Evolutionary conservation across 2,888 invertebrate species (phyloP).

Genomic region (Morpho helenor): DNA sequence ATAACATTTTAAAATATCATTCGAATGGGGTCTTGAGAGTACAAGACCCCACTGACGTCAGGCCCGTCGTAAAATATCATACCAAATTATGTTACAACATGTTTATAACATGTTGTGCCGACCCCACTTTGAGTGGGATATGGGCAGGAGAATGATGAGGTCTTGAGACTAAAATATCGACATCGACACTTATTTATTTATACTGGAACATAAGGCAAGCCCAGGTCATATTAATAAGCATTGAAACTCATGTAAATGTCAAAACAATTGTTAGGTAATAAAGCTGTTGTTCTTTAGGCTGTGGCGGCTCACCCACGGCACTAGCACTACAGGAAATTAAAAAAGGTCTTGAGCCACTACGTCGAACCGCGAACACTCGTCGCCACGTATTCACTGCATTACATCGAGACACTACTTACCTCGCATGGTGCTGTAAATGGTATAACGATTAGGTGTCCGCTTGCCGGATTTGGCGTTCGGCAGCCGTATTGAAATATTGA

Average conservation of each 20-base stretch:
- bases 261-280: neutral
- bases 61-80: too few relatives aligned
- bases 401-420: constrained; percentile 30
- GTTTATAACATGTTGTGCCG: too few relatives aligned
- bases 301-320: constrained; percentile 21
- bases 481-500: constrained; percentile 15
- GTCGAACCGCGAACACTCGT: constrained; percentile 38
- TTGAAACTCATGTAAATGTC: neutral
- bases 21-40: too few relatives aligned
- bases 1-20: too few relatives aligned
- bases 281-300: constrained; percentile 6
- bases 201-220: too few relatives aligned
- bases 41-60: too few relatives aligned
- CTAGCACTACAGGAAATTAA: constrained; percentile 62
- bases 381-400: constrained; percentile 28
- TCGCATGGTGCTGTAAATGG: constrained; percentile 28
- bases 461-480: constrained; percentile 21
- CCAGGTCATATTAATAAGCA: too few relatives aligned
- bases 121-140: too few relatives aligned
- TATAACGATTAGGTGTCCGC: constrained; percentile 26
- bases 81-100: too few relatives aligned
- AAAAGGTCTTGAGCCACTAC: constrained; percentile 60
- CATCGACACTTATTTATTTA: neutral
- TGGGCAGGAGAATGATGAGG: too few relatives aligned
- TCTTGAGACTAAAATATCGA: too few relatives aligned